Conservation (phyloP, 2,113 vertebrate genomes). For the Bos taurus region ARS-UCD2.0 NC_037347.1:68368001-68368500, state of each 20-base stretch:
- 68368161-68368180: background rate
- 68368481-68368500: background rate
- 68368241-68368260: background rate
- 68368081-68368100: background rate
- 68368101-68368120: background rate
- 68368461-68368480: background rate
- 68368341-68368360: background rate
- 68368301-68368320: background rate
- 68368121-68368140: background rate
- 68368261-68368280: background rate
- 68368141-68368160: background rate
- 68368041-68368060: background rate
- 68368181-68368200: background rate
- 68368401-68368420: too few species aligned
- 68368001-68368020: fast-evolving
- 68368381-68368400: background rate
- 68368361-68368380: background rate
- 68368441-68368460: background rate
- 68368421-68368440: background rate
- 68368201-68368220: background rate
- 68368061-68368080: background rate
- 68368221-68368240: background rate
- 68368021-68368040: background rate
- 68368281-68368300: background rate
- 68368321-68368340: fast-evolving